Evolutionary conservation across 2,113 vertebrate genomes (phyloP), one percentile per base, ranked within the genome.

Genomic region (Psilopsiagon aymara): DNA sequence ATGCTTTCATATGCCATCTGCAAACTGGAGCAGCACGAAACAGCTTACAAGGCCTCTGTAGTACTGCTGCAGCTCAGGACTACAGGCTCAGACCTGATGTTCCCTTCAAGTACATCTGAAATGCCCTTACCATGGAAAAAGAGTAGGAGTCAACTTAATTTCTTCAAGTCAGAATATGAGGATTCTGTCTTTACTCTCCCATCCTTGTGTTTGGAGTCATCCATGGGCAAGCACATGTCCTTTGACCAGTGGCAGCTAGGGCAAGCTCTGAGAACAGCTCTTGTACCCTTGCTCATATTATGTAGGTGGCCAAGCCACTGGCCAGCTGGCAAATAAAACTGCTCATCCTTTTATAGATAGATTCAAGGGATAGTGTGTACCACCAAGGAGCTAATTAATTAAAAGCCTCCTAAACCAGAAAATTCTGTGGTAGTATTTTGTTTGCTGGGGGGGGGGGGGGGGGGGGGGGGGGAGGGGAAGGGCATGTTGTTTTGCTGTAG

Each of bases 391-490:
- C 35, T 86, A 78, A 90, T 12, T 33, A 47, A 18, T 46, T 70
- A 62, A 79, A 86, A 71, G 11, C 66, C 37, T 75, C 39, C 21
- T 44, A 64, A 79, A 2, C 13, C 49, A 88, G 47, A 71, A 88
- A 68, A 63, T 39, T 13, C 73, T 57, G 4, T 20, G 13, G 21
- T 55, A 41, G 10, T 75, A 35, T 44, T 66, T 35, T 60, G 47
- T 19, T 2, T 41, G 17, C 37, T 31, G 29, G 5, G 17, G 29
- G 52, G 17, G 10, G 17, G 2, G 15, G 27, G 29, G 17, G 29
- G 10, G 10, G 10, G 4, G 15, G 16, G 29, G 28, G n/a, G n/a
- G n/a, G n/a, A n/a, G n/a, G n/a, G n/a, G n/a, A 7, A 1, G 7
- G 11, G 5, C 13, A 6, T 20, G 47, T 64, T 43, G 6, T 37